Base-by-base conservation (phyloP, 2,113 vertebrate species). In the Nymphicus hollandicus region DNA sequence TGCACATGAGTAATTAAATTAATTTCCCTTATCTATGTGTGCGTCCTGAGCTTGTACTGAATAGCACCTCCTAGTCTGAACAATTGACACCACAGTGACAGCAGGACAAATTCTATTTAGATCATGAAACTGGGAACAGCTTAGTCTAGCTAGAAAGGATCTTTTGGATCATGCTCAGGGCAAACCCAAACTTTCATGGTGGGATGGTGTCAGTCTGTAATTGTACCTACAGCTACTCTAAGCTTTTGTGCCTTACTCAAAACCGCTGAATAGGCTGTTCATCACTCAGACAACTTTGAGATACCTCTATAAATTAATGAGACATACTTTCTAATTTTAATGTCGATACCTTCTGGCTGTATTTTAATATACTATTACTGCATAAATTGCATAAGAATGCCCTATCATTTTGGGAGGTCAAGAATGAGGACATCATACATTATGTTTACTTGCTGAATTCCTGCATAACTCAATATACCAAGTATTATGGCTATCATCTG, bases 301-400 rank as follows among this genome's bases (percentile, higher is more conserved):
- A 72, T 46, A 68, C 39, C 78, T 91, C 90, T 82, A 44, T 80
- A 94, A 93, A 94, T 89, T 82, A 72, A 88, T 91, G 61, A 91
- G 81, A 85, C 44, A 82, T 93, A 39, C 27, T 93, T 74, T 56
- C 63, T 88, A 76, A 94, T 82, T 83, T 52, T 72, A 35, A 88
- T 52, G 53, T 52, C 0, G 1, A 56, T 86, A 87, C 28, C 56
- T 80, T 82, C 66, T 72, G 61, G 88, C 79, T 68, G 4, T 64
- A 33, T 72, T 91, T 95, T 91, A 96, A 80, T 80, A 82, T 10
- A 44, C 47, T 65, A 91, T 89, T 85, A 88, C 44, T 22, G 19
- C 35, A 29, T 84, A 52, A 79, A 80, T 55, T 68, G 60, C 52
- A 56, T 15, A 64, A 89, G 81, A 78, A 79, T 47, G 35, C 74